Conservation (phyloP, 2,888 invertebrate genomes). For the Arctia plantaginis region DNA sequence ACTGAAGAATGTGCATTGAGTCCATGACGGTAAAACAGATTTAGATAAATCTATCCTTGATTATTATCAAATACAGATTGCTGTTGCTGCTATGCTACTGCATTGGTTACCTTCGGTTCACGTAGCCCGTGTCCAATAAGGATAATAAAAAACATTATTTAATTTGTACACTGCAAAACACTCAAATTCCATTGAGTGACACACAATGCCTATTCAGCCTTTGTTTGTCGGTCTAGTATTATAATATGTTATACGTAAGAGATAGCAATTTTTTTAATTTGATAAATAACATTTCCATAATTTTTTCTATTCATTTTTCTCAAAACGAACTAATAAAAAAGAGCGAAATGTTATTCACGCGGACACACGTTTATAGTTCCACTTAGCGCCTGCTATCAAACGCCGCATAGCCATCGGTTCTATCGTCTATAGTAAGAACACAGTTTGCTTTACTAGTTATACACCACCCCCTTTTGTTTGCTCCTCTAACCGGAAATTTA, state of each 20-base stretch:
- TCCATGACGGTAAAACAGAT: background rate
- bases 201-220: background rate
- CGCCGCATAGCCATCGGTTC: constrained; percentile 77
- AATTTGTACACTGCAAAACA: background rate
- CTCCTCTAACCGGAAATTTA: constrained; percentile 83
- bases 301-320: background rate
- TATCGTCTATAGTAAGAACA: constrained; percentile 72
- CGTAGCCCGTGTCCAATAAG: background rate
- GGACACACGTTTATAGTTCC: constrained; percentile 62
- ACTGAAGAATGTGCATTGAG: background rate
- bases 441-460: constrained; percentile 77
- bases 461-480: constrained; percentile 76
- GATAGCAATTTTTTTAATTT: background rate
- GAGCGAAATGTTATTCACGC: constrained; percentile 11
- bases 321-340: background rate
- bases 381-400: constrained; percentile 83
- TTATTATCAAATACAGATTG: background rate
- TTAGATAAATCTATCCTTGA: background rate
- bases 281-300: background rate
- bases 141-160: background rate
- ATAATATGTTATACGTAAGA: background rate
- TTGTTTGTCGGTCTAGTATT: background rate
- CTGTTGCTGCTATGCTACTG: background rate
- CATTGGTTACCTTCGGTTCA: background rate
- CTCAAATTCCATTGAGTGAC: background rate